phyloP scores from a whole-genome alignment of 2,797 vertebrate genomes.

The Etheostoma nigrum region DNA sequence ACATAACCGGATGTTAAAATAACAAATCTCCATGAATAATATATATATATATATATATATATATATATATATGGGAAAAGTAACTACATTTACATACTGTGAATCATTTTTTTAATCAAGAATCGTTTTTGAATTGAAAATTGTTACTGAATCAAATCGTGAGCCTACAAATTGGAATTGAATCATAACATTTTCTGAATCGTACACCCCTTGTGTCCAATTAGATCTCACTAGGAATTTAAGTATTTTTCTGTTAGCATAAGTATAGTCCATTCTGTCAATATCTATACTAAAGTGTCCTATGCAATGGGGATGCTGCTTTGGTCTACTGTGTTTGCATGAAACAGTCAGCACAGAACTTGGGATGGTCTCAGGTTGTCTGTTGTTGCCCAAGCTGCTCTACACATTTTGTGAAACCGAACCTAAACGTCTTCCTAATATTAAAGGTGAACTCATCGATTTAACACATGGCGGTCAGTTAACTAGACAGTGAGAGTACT shows the following conservation, averaged over 20 bases:
- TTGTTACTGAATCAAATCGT: too few species aligned
- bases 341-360: neutral
- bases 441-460: neutral
- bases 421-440: neutral
- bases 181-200: too few species aligned
- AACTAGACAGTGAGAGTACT: neutral
- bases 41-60: too few species aligned
- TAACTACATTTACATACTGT: too few species aligned
- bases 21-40: too few species aligned
- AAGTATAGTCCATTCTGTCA: neutral
- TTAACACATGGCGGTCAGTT: conserved; percentile 12
- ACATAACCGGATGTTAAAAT: too few species aligned
- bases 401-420: neutral
- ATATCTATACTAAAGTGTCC: neutral
- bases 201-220: neutral
- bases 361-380: neutral
- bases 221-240: neutral
- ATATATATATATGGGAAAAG: too few species aligned
- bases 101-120: too few species aligned
- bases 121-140: too few species aligned
- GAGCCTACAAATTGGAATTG: too few species aligned
- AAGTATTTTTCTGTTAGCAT: neutral
- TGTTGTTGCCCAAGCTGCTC: neutral
- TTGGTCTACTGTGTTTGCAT: neutral
- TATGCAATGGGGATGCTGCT: neutral